Evolutionary conservation across 64 coral and sea anemone genomes (phyloP).

Genomic region (Actinia equina): DNA sequence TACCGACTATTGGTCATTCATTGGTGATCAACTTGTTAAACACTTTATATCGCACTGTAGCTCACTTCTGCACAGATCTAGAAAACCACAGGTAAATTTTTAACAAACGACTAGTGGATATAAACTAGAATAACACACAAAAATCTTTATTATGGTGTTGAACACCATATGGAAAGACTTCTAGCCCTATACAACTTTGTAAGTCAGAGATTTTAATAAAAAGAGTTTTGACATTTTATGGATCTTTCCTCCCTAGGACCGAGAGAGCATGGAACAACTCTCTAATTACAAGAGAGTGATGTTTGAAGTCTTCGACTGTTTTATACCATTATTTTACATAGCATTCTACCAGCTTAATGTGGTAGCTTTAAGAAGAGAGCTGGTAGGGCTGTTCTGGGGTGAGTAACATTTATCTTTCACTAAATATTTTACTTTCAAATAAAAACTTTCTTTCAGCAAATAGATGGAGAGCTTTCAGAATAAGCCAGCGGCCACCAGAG

Average conservation of each 20-base stretch:
- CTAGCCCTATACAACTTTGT: too few relatives aligned
- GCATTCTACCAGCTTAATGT: conserved; percentile 98
- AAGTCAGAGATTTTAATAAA: neutral
- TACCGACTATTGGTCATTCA: conserved; percentile 94
- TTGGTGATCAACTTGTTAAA: conserved; percentile 90
- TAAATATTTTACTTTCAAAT: neutral
- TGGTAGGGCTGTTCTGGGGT: conserved; percentile 98
- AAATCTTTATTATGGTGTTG: too few relatives aligned
- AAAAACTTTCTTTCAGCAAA: neutral
- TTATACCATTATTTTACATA: conserved; percentile 95
- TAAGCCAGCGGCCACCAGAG: too few relatives aligned
- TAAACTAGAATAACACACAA: too few relatives aligned
- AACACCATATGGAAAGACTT: too few relatives aligned
- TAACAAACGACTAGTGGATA: conserved; percentile 62
- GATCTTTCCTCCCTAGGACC: conserved; percentile 40
- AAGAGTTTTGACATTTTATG: neutral
- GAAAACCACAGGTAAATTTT: conserved; percentile 98
- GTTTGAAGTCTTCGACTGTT: conserved; percentile 98
- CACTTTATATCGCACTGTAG: conserved; percentile 88
- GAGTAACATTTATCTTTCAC: neutral
- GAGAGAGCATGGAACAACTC: conserved; percentile 96
- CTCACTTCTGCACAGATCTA: conserved; percentile 82
- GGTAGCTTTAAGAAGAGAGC: conserved; percentile 82
- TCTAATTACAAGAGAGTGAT: conserved; percentile 85
- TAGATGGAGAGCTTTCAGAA: too few relatives aligned